Evolutionary conservation across 2,113 vertebrate genomes (phyloP), one percentile per base, ranked within the genome.

Genomic region (Protomyctophum bolini): DNA sequence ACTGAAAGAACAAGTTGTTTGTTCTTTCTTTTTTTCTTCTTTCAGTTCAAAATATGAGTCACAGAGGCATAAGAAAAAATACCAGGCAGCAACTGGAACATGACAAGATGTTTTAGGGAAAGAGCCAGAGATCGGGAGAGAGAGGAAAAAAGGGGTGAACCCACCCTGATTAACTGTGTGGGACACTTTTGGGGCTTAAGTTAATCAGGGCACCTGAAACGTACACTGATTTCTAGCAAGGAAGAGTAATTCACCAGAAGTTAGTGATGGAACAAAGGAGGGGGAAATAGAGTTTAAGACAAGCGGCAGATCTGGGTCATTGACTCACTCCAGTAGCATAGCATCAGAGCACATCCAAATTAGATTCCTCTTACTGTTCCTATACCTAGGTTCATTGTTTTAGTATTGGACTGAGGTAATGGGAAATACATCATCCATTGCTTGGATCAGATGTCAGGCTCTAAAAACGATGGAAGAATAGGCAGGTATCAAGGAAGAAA

Each of bases 201-300:
- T 61, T 79, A 76, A 85, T 85, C 72, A 73, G 54, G 57, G 68
- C 76, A 74, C 58, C 66, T 66, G 61, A 66, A 59, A n/a, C 10
- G 28, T 15, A n/a, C 75, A 57, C 8, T 11, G 48, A 58, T 68
- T 72, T 68, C 64, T 61, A 62, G 59, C 61, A 52, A 58, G 70
- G 63, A 57, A 49, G 69, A 28, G 68, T 61, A 63, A 77, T 78
- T 74, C 65, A 75, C 74, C 69, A 84, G 54, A n/a, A 65, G 7
- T 47, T 8, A 57, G 66, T 61, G 29, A 50, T 50, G 75, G 58
- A 62, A 64, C 51, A 62, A 70, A 71, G 33, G 33, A 49, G 55
- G 56, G 63, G 54, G 70, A 51, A 58, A n/a, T 51, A 61, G 82
- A 72, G 50, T 56, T 64, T 76, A 65, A 68, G 33, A 74, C 66